Base-by-base conservation (phyloP, 2,888 invertebrate genomes). In the Furcula furcula region DNA sequence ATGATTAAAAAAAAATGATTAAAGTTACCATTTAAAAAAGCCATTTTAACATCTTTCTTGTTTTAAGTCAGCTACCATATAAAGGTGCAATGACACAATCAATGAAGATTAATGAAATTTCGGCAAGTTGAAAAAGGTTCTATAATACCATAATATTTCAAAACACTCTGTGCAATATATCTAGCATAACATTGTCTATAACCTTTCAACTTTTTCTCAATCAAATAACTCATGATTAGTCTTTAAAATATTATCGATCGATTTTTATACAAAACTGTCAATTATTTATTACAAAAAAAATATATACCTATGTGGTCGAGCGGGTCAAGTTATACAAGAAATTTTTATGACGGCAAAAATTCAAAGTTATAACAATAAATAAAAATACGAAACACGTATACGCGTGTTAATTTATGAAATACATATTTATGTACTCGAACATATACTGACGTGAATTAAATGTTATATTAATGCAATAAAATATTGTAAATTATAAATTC, bases 171-270 rank as follows among this genome's bases (percentile, higher is more conserved):
- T 40, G 30, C 25, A 46, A 26, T 29, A 39, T 23, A 5, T 13
- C 12, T 12, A 7, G 12, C 7, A 22, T 22, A n/a, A 23, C 12
- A 12, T 23, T 10, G 12, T 3, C 23, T 10, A 12, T 23, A 23
- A 23, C 23, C 23, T 23, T 23, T 23, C 12, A 23, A 23, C 23
- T 23, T 23, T 21, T 23, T 23, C 23, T 12, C 23, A 23, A 23
- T 27, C 51, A 47, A 47, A 55, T 51, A 53, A 46, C 47, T 53
- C 30, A 51, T 40, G 36, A 51, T 45, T 48, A 48, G 48, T 54
- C 40, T 28, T 22, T 11, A 31, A 48, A 31, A 47, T 51, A 48
- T 40, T 47, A 45, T 28, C 31, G 30, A 48, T 48, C 31, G 41
- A 48, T 43, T 45, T 45, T 42, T 37, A 36, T 51, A 55, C 27